A percentile compares a stretch with the other conserved stretches of the same genome.
These are phyloP conservation scores for Polymixis lichenea DNA, from an alignment of 2,888 invertebrate species.

Conservation along the genomic window DNA sequence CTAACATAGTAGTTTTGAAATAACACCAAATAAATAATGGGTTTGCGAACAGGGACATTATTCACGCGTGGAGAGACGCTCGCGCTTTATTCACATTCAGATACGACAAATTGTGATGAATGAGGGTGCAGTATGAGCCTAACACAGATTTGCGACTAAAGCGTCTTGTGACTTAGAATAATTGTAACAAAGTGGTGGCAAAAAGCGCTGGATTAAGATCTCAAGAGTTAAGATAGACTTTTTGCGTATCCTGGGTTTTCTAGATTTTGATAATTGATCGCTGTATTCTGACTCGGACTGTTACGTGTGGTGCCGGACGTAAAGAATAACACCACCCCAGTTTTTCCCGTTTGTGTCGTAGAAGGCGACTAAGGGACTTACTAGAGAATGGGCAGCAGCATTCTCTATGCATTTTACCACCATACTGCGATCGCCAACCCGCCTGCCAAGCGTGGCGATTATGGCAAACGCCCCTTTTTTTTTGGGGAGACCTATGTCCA, in stretches of 20 bases:
- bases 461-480: no score
- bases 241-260: background rate
- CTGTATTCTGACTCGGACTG: background rate
- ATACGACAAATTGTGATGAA: slow-evolving; percentile 74
- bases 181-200: slow-evolving; percentile 28
- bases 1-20: slow-evolving; percentile 30
- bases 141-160: slow-evolving; percentile 54
- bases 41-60: slow-evolving; percentile 48
- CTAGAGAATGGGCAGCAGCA: no score
- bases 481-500: no score
- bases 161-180: slow-evolving; percentile 21
- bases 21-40: slow-evolving; percentile 40
- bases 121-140: slow-evolving; percentile 58
- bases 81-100: slow-evolving; percentile 64
- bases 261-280: background rate
- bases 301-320: no score
- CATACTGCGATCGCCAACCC: no score
- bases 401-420: no score
- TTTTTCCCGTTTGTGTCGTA: no score
- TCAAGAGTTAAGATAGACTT: slow-evolving; percentile 8
- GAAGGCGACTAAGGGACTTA: no score
- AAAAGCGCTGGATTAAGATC: slow-evolving; percentile 7
- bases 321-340: no score
- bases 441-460: no score
- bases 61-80: slow-evolving; percentile 43